Base-by-base conservation (phyloP, 2,888 invertebrate genomes). In the Trileptium ribeirensis region DNA sequence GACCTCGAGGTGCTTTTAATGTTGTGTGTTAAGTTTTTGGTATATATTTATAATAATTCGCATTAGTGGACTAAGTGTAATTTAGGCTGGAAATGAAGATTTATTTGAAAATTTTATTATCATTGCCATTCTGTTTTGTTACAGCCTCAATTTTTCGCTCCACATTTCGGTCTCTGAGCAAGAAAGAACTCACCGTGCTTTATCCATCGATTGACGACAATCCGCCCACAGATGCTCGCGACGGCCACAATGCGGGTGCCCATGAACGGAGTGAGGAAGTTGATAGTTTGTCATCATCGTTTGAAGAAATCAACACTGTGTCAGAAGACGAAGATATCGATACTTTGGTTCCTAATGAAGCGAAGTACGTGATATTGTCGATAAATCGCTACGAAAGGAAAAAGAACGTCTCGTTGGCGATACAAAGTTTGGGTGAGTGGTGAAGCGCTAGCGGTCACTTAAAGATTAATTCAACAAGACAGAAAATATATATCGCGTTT, bases 351-450 rank as follows among this genome's bases (percentile, higher is more conserved):
- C 88, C 88, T 3, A 80, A 82, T 0, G 83, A 85, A 31, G 88
- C 87, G 38, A 84, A 86, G 29, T 86, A 85, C 64, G 89, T 95
- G 64, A 94, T 97, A 88, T 90, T 99, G 15, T 99, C 98, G 0
- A 93, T 99, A 84, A 99, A 99, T 90, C 92, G 99, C 83, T 99
- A 94, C 90, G 99, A 99, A 88, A 92, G 95, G 3, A 99, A 99
- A 88, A 99, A 99, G 89, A 94, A 96, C 89, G 91, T 99, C n/a
- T 91, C 91, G 64, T 89, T 99, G 74, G 97, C 97, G 0, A 89
- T 99, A 74, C 90, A 92, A 86, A 93, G 96, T 1, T 91, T 99
- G 85, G 92, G 93, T 86, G 90, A 8, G 3, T 33, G 34, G 29
- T 29, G 74, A 8, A 15, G 29, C 29, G 29, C 15, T 70, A 15